Percentiles rank a stretch among this genome's conserved stretches.
phyloP scores from a whole-genome alignment of 2,113 vertebrate species.

The Dicrurus megarhynchus region DNA sequence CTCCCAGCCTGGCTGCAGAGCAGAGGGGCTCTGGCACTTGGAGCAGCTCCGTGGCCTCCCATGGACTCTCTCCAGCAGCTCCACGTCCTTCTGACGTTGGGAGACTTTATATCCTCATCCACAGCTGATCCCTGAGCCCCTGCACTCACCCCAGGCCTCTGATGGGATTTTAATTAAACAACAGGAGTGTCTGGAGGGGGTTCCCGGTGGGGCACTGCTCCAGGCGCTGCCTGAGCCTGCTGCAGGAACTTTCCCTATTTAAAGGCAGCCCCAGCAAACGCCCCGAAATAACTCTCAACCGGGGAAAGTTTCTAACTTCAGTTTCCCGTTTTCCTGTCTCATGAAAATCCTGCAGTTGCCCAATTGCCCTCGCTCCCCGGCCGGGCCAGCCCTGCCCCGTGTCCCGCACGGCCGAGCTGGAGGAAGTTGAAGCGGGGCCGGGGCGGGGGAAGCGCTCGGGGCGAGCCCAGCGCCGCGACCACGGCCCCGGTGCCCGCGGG shows the following conservation, averaged over 20 bases:
- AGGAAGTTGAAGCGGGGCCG: neutral
- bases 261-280: neutral
- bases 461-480: neutral
- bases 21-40: neutral
- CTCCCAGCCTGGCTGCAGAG: neutral
- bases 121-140: neutral
- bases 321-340: neutral
- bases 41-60: neutral
- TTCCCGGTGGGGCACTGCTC: neutral
- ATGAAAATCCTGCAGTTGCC: neutral
- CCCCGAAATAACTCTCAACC: rapidly evolving
- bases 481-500: neutral
- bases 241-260: neutral
- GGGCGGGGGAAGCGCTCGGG: neutral
- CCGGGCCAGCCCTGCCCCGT: neutral
- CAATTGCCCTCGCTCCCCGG: neutral
- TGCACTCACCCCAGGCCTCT: neutral
- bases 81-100: neutral
- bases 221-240: neutral
- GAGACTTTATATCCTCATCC: neutral
- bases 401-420: neutral
- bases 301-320: neutral
- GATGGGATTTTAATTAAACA: neutral
- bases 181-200: neutral
- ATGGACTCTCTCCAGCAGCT: neutral